Evolutionary conservation across 2,797 vertebrate genomes (phyloP).

Genomic region (Podarcis lilfordi): DNA sequence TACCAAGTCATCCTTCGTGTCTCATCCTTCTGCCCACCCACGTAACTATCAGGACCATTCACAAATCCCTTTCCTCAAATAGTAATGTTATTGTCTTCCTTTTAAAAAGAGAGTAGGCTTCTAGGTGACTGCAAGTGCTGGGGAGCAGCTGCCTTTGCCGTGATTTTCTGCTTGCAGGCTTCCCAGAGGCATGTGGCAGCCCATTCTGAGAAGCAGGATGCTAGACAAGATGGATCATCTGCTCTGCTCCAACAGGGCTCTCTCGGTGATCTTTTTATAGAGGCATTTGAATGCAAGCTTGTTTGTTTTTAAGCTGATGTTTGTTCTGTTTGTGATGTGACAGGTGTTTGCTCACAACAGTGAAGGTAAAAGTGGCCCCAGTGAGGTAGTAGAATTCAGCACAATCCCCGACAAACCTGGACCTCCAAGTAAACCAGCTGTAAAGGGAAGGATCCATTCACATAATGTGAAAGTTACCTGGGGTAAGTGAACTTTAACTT

Average conservation of each 20-base stretch:
- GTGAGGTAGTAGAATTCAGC: constrained; percentile 79
- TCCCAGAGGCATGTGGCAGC: neutral
- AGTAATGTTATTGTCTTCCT: neutral
- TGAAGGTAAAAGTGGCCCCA: constrained; percentile 82
- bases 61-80: neutral
- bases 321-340: constrained; percentile 11
- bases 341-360: constrained; percentile 81
- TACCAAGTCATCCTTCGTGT: neutral
- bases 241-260: neutral
- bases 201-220: neutral
- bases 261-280: neutral
- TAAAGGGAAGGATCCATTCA: constrained; percentile 78
- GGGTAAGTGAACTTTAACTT: constrained; percentile 69
- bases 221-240: neutral
- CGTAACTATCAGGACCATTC: too few relatives aligned
- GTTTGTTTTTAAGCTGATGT: neutral
- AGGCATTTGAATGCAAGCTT: neutral
- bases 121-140: neutral
- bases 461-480: constrained; percentile 77
- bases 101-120: neutral
- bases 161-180: neutral
- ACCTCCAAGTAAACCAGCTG: constrained; percentile 71
- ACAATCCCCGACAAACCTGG: constrained; percentile 81
- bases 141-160: neutral
- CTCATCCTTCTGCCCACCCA: neutral